Percentiles rank a stretch among this genome's conserved stretches.
Conservation (phyloP, 64 coral and sea anemone species). For the Trachythela sp. region DNA sequence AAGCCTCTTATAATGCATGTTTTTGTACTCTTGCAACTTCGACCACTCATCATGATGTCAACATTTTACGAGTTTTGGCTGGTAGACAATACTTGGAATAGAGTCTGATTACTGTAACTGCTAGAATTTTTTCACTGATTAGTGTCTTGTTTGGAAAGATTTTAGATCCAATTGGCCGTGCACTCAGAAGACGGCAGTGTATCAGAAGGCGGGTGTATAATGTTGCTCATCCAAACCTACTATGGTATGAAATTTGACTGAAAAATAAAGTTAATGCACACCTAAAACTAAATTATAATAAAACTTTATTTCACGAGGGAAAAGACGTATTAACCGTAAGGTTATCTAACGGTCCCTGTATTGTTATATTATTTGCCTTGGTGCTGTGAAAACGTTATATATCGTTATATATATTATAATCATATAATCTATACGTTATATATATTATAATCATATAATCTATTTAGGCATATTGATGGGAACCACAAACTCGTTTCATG, state of each 20-base stretch:
- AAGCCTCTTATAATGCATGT: background rate
- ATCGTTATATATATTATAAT: no score
- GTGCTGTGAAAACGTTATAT: no score
- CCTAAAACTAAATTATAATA: no score
- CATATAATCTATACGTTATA: no score
- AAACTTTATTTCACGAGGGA: no score
- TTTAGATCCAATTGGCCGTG: background rate
- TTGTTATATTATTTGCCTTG: no score
- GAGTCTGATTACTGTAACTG: background rate
- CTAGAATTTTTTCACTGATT: background rate
- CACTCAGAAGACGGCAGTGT: background rate
- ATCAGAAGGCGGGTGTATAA: slow-evolving; percentile 12
- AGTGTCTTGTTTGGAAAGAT: background rate
- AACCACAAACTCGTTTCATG: slow-evolving; percentile 20
- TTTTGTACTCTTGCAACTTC: no score
- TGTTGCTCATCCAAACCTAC: slow-evolving; percentile 13
- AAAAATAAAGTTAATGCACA: background rate
- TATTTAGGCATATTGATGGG: background rate
- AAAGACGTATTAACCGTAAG: no score
- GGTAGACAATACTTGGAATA: background rate
- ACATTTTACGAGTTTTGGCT: background rate
- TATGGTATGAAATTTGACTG: background rate
- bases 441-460: background rate
- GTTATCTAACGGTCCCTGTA: no score
- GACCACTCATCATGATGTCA: background rate